Conservation (phyloP, 2,113 vertebrate species). For the Colaptes auratus region DNA sequence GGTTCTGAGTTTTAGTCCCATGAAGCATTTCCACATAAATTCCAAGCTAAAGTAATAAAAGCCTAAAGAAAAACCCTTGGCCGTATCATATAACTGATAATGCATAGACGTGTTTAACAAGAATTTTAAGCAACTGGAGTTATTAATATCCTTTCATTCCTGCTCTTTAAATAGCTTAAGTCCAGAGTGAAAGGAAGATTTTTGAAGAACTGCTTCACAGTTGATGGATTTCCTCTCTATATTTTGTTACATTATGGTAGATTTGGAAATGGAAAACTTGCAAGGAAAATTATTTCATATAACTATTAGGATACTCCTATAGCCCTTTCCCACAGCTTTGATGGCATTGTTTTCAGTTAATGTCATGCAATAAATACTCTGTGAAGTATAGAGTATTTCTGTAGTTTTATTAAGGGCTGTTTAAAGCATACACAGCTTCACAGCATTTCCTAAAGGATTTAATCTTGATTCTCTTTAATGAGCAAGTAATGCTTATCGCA, state of each 20-base stretch:
- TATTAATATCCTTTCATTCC: neutral
- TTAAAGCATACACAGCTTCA: neutral
- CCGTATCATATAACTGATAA: neutral
- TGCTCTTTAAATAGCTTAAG: neutral
- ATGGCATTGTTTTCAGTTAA: constrained; percentile 37
- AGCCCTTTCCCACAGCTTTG: constrained; percentile 14
- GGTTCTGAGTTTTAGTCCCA: neutral
- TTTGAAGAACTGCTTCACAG: neutral
- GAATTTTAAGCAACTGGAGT: neutral
- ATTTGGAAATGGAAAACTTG: neutral
- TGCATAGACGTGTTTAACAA: neutral
- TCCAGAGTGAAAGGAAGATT: neutral
- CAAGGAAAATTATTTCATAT: neutral
- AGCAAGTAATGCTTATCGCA: constrained; percentile 13
- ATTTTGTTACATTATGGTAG: neutral
- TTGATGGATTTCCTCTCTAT: neutral
- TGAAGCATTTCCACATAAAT: neutral
- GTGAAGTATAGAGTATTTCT: constrained; percentile 10
- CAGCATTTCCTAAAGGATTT: constrained; percentile 51
- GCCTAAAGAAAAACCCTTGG: neutral
- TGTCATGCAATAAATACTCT: constrained; percentile 37
- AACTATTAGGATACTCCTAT: neutral
- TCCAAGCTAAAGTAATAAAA: neutral
- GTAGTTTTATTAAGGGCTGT: neutral
- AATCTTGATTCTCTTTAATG: neutral